Base-by-base conservation (phyloP, 2,888 invertebrate species). In the Synergus umbraculus region DNA sequence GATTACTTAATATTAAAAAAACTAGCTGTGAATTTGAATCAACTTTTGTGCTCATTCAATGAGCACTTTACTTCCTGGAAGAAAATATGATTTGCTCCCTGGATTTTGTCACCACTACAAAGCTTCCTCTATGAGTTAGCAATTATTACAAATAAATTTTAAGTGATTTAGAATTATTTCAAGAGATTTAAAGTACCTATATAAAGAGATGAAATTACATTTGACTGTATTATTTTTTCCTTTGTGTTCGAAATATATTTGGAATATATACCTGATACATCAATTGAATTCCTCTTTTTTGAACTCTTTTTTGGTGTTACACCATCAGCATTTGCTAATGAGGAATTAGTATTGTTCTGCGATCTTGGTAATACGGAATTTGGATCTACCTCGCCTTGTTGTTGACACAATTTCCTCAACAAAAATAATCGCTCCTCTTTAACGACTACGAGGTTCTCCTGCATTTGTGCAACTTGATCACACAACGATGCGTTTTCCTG, bases 401-500 rank as follows among this genome's bases (percentile, higher is more conserved):
- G 94, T 87, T 95, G 95, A 86, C 96, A 94, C 29, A 97, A 92
- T 91, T 97, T 97, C 83, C 95, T 94, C 44, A 97, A 93, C 65
- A 98, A 92, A 92, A 95, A 97, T 85, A 96, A 94, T 82, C 97
- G 94, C 91, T 98, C 97, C 90, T 97, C 97, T 89, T 96, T 96
- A 0, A 96, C 95, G 77, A 96, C 94, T 43, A 96, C 92, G 76
- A 97, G 95, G 90, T 96, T 96, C 87, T 97, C 96, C 92, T 98
- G 97, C 83, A 96, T 95, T 91, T 96, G 95, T 0, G 96, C 95
- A 18, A 97, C 96, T 93, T 98, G 97, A 93, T 98, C 98, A 92
- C 97, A 97, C 3, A 98, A 91, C 7, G 96, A 96, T 77, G 96
- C 96, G 93, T 97, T 97, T 93, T 97, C 97, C 97, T 97, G 87